Evolutionary conservation across 2,797 vertebrate genomes (phyloP), one percentile per base, ranked within the genome.

Genomic region (Phrynocephalus guinanensis): DNA sequence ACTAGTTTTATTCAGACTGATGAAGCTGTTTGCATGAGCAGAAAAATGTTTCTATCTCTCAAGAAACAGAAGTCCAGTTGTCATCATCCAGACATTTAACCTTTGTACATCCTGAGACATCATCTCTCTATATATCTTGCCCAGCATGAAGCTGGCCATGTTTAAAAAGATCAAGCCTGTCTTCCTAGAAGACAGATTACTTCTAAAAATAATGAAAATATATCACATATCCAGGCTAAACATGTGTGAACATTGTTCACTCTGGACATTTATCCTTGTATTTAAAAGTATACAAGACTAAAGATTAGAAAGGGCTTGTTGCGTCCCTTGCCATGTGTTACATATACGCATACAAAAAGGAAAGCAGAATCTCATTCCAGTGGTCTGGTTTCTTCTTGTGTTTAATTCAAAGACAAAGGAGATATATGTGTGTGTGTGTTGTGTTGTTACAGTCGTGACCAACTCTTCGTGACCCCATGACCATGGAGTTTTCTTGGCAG

Each of bases 351-450:
- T 28, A 9, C 86, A 3, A 83, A 1, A 6, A 83, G 38, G 60
- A 78, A 56, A 92, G n/a, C 1, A 26, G 48, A 20, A 0, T 77
- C 50, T 68, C 83, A 48, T 79, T 71, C 13, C n/a, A 88, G 89
- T 89, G 0, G 1, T 1, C 20, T 16, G 11, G 38, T 85, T 91
- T 88, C 20, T 68, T 90, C n/a, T 26, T 26, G 63, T 0, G 24
- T 66, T 82, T 56, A 84, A 33, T 10, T 50, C 86, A 11, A 56
- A 56, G 52, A 56, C 9, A 13, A 56, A 56, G 52, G 13, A 56
- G 52, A 56, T 8, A 60, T 8, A 82, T 75, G 33, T 33, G 33
- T 33, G 2, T 33, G 33, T 33, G 33, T 33, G 33, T 33, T 33
- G 33, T 33, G 33, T 33, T 33, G 33, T 33, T 33, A 33, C 33